These are phyloP conservation scores for Ceyx melanurus DNA, from an alignment of 2,113 vertebrate species.

Conservation along the genomic window DNA sequence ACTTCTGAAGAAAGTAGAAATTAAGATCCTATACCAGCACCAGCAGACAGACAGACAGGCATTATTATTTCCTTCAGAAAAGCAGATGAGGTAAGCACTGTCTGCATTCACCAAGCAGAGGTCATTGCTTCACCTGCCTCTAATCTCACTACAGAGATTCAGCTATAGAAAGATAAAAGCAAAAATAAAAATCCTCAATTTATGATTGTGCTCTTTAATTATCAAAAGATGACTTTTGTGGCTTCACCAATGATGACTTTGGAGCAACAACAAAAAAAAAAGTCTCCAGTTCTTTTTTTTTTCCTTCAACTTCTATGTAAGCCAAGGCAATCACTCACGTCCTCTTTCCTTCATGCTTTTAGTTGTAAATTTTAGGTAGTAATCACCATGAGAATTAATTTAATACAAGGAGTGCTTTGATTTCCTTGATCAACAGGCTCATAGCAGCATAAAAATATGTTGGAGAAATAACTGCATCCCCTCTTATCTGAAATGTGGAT, in stretches of 20 bases:
- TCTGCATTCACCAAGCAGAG: background rate
- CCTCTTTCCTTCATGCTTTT: background rate
- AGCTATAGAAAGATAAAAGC: background rate
- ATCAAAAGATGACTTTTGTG: background rate
- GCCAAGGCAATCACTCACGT: background rate
- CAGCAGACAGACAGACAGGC: background rate
- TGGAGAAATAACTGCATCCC: background rate
- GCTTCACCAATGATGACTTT: background rate
- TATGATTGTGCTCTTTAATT: background rate
- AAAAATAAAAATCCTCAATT: background rate
- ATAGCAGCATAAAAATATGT: background rate
- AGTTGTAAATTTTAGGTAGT: background rate
- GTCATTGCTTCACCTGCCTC: background rate
- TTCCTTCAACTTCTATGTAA: background rate
- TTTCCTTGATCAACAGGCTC: background rate
- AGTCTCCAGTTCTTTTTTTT: background rate
- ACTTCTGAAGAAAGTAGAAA: conserved; percentile 22
- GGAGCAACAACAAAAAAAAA: background rate
- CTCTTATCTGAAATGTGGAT: conserved; percentile 9
- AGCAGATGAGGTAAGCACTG: background rate
- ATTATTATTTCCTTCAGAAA: background rate
- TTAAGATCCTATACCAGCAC: background rate
- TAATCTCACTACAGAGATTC: background rate
- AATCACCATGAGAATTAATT: background rate
- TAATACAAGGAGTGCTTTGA: background rate